Percentiles rank a stretch among this genome's conserved stretches.
Conservation (phyloP, 2,888 invertebrate species). For the Nasonovia ribisnigri region DNA sequence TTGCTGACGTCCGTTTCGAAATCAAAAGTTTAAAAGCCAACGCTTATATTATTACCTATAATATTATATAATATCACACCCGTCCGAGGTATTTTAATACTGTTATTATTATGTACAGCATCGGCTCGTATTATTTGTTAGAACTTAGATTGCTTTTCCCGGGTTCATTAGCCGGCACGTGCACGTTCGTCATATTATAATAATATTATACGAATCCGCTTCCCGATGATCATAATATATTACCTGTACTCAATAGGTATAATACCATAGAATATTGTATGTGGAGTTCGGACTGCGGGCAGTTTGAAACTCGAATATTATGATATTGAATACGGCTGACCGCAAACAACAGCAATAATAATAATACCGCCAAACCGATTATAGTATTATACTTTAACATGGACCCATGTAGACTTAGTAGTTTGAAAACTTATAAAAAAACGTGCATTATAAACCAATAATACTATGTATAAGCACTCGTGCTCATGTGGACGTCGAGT, state of each 20-base stretch:
- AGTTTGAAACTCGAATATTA: background rate
- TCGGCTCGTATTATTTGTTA: background rate
- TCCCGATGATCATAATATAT: background rate
- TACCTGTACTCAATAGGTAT: too few relatives aligned
- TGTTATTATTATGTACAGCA: background rate
- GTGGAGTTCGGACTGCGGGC: background rate
- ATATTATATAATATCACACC: background rate
- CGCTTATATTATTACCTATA: background rate
- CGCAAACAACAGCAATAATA: background rate
- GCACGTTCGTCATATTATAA: background rate
- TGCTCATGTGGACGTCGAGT: background rate
- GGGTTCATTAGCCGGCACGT: background rate
- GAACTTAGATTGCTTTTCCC: background rate
- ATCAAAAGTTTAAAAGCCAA: background rate
- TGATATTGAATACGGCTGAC: background rate
- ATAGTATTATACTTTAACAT: background rate
- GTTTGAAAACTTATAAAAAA: background rate
- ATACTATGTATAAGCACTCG: background rate
- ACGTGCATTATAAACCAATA: background rate
- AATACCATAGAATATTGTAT: background rate
- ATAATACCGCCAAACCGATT: background rate
- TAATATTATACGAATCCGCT: background rate
- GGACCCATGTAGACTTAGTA: background rate
- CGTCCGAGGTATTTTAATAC: background rate
- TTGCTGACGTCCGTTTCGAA: background rate